Percentiles rank a stretch among this genome's conserved stretches.
phyloP scores from a whole-genome alignment of 2,888 invertebrate species.

The Stenodera caucasica region DNA sequence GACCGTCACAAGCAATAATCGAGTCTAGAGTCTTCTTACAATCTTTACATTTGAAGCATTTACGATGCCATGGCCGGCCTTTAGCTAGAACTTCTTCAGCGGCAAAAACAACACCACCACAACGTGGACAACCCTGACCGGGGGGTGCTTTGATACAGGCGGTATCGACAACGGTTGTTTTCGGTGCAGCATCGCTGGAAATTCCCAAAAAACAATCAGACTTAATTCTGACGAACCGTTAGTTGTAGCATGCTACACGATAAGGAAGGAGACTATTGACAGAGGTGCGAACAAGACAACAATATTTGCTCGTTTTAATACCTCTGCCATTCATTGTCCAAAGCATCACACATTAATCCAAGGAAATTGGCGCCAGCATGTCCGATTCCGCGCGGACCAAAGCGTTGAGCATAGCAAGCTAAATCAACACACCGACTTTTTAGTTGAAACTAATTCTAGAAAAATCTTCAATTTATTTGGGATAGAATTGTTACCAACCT shows the following conservation, averaged over 20 bases:
- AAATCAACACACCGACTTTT: slow-evolving; percentile 42
- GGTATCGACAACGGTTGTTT: slow-evolving; percentile 77
- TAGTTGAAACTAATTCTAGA: neutral
- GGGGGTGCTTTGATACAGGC: slow-evolving; percentile 77
- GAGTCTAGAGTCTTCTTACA: slow-evolving; percentile 94
- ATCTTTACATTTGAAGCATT: slow-evolving; percentile 90
- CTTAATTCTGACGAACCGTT: neutral
- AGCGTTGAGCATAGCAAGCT: slow-evolving; percentile 96
- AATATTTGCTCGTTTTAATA: slow-evolving; percentile 47
- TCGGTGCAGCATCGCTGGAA: slow-evolving; percentile 73
- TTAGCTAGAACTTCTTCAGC: slow-evolving; percentile 94
- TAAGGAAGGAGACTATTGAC: slow-evolving; percentile 14
- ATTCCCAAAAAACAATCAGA: neutral
- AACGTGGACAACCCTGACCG: slow-evolving; percentile 87
- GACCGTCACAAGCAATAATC: slow-evolving; percentile 93
- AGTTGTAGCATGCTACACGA: neutral
- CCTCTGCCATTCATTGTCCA: slow-evolving; percentile 76
- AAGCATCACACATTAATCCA: slow-evolving; percentile 83
- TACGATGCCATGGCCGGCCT: slow-evolving; percentile 88
- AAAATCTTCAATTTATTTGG: slow-evolving; percentile 2
- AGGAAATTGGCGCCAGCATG: slow-evolving; percentile 86
- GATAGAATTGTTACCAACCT: slow-evolving; percentile 61
- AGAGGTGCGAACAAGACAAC: slow-evolving; percentile 19
- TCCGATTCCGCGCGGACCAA: slow-evolving; percentile 92
- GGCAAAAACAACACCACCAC: slow-evolving; percentile 88